These are phyloP conservation scores for Melanotaenia parkinsoni DNA, from an alignment of 2,797 vertebrate species.

Conservation along the genomic window DNA sequence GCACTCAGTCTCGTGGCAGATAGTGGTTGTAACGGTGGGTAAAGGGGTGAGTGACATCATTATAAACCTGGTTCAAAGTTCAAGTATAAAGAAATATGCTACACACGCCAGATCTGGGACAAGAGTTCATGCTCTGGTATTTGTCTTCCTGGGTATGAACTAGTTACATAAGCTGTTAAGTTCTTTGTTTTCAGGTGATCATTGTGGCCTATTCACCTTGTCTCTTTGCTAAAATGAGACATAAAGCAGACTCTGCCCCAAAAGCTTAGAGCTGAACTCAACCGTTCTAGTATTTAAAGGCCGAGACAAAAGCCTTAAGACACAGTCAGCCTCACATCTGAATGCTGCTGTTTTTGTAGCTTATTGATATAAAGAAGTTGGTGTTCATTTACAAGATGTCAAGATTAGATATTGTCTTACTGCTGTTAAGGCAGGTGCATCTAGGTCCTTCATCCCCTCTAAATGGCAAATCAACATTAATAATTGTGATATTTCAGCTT, in stretches of 20 bases:
- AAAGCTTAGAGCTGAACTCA: background rate
- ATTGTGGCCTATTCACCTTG: background rate
- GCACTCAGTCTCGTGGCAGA: background rate
- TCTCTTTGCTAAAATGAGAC: background rate
- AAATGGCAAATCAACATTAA: background rate
- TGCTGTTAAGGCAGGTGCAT: background rate
- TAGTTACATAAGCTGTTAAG: background rate
- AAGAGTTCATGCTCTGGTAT: too few relatives aligned
- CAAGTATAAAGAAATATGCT: too few relatives aligned
- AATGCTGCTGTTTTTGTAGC: background rate
- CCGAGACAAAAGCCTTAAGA: background rate
- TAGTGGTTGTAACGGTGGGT: background rate
- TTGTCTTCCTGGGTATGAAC: background rate
- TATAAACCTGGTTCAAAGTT: background rate
- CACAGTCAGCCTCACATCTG: background rate
- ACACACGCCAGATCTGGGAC: too few relatives aligned
- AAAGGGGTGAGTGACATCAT: background rate
- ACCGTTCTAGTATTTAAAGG: background rate
- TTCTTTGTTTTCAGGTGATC: background rate
- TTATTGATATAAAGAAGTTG: background rate
- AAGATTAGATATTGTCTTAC: background rate
- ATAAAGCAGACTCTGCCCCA: background rate
- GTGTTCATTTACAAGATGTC: background rate
- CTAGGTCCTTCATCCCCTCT: background rate
- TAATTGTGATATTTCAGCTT: background rate